These are phyloP conservation scores for Orchesella flavescens DNA, from an alignment of 2,888 invertebrate genomes.

Conservation along the genomic window DNA sequence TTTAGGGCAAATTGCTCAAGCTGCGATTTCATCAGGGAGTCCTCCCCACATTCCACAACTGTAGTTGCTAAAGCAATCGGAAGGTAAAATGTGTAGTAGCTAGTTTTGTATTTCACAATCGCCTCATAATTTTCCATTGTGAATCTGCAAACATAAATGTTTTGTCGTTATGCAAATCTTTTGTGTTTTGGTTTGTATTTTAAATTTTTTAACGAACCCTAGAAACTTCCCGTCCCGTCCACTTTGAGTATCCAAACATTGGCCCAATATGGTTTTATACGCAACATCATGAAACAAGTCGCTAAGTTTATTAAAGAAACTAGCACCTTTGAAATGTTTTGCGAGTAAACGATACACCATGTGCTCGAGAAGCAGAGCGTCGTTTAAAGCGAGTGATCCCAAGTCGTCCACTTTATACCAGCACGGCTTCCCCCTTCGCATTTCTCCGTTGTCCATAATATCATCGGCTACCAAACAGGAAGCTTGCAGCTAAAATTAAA, in stretches of 20 bases:
- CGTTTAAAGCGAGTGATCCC: slow-evolving; percentile 87
- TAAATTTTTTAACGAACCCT: too few relatives aligned
- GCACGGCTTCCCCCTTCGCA: slow-evolving; percentile 89
- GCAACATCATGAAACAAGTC: slow-evolving; percentile 88
- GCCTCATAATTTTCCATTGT: slow-evolving; percentile 90
- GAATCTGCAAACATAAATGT: too few relatives aligned
- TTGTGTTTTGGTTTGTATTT: too few relatives aligned
- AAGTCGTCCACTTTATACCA: slow-evolving; percentile 83
- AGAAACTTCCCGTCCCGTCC: too few relatives aligned
- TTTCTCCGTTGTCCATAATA: slow-evolving; percentile 89
- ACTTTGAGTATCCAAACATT: slow-evolving; percentile 77
- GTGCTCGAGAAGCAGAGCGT: slow-evolving; percentile 86
- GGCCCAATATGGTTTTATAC: slow-evolving; percentile 86
- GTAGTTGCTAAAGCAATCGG: slow-evolving; percentile 92
- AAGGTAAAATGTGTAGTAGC: too few relatives aligned
- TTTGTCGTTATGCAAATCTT: too few relatives aligned
- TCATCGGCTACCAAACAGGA: slow-evolving; percentile 91
- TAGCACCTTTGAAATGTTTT: slow-evolving; percentile 83
- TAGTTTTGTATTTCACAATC: slow-evolving; percentile 93
- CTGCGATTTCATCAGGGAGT: slow-evolving; percentile 85
- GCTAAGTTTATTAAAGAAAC: slow-evolving; percentile 84
- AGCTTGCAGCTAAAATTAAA: slow-evolving; percentile 84
- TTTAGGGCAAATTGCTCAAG: slow-evolving; percentile 89
- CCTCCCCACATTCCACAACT: slow-evolving; percentile 82
- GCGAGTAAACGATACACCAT: slow-evolving; percentile 86